Evolutionary conservation across 2,113 vertebrate genomes (phyloP).

Genomic region (Saccopteryx leptura): DNA sequence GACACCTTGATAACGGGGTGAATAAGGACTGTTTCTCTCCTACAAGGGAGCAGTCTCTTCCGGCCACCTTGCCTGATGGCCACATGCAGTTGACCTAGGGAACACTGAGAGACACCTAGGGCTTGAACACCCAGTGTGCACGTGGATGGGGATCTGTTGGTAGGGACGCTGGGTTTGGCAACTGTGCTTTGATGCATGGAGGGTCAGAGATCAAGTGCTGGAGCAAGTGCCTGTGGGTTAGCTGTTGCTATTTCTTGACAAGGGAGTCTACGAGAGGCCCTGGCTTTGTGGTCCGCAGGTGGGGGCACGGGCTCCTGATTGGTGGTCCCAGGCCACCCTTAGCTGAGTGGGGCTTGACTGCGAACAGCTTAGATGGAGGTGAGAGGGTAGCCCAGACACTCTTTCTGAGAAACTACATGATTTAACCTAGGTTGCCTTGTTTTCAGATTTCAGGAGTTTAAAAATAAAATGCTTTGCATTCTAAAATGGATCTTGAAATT

Average conservation of each 20-base stretch:
- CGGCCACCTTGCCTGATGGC: too few relatives aligned
- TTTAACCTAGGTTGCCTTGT: background rate
- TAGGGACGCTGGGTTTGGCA: background rate
- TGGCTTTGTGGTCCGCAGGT: background rate
- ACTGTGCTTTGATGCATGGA: background rate
- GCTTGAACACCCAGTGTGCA: background rate
- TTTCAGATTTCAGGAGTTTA: background rate
- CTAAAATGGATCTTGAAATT: background rate
- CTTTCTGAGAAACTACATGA: background rate
- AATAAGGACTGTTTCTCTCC: background rate
- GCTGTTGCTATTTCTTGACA: background rate
- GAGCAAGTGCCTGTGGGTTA: background rate
- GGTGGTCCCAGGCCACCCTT: background rate
- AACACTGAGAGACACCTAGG: background rate
- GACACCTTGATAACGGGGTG: background rate
- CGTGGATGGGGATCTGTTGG: background rate
- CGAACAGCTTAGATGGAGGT: background rate
- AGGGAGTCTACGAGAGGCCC: background rate
- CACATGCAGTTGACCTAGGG: background rate
- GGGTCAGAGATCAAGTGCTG: background rate
- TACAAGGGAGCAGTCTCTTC: background rate
- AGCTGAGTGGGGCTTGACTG: background rate
- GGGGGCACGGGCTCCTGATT: background rate
- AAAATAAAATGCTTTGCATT: background rate
- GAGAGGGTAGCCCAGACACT: background rate